Conservation (phyloP, 1,140 invertebrate genomes). For the Drosophila pseudoananassae region DNA sequence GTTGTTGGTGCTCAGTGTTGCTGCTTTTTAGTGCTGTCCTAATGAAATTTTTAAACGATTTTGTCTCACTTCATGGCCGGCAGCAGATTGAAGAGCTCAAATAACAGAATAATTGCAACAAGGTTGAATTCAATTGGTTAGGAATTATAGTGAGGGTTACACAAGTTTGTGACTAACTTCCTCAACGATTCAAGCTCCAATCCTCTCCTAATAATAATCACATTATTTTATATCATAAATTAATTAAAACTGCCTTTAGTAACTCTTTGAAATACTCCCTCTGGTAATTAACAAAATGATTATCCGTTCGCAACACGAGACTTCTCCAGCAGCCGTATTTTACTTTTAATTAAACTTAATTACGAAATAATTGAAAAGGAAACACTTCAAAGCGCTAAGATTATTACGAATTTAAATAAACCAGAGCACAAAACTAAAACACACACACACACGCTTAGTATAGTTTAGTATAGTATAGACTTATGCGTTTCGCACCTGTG, state of each 20-base stretch:
- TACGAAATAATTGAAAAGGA: slow-evolving; percentile 46
- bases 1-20: slow-evolving; percentile 15
- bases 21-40: slow-evolving; percentile 46
- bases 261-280: background rate
- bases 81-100: slow-evolving; percentile 34
- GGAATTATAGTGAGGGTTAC: no score
- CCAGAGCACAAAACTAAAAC: background rate
- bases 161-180: background rate
- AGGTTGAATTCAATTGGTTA: slow-evolving; percentile 10
- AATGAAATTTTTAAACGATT: slow-evolving; percentile 62
- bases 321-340: background rate
- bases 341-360: slow-evolving; percentile 33
- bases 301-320: background rate
- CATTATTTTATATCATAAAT: background rate
- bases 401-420: slow-evolving; percentile 37
- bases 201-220: background rate
- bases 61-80: slow-evolving; percentile 31
- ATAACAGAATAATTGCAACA: slow-evolving; percentile 19
- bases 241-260: background rate
- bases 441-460: background rate
- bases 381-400: slow-evolving; percentile 42
- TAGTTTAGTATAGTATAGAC: background rate
- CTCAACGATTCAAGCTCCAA: background rate
- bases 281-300: background rate
- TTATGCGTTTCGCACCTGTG: slow-evolving; percentile 9